Evolutionary conservation across 92 coral and sea anemone species (phyloP), one percentile per base, ranked within the genome.

Genomic region (Epizoanthus fatuus): DNA sequence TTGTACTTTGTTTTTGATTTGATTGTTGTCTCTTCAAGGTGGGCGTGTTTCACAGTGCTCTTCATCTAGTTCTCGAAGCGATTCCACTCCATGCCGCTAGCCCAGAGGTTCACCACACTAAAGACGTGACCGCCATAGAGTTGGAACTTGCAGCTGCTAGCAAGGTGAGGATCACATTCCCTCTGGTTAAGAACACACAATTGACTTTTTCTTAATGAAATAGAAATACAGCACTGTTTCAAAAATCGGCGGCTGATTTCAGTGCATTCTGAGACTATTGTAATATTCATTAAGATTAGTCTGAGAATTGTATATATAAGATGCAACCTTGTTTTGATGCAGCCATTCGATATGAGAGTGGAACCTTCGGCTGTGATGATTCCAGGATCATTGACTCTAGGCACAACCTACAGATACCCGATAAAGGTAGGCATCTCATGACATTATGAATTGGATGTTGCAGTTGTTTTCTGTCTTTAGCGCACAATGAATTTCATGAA

Each of bases 111-210:
- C 86, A 69, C 20, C 75, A 77, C 16, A 95, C 93, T 8, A 87
- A 92, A 66, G 98, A 95, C 62, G 96, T 93, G 10, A 97, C 99
- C n/a, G 95, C 98, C 1, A 94, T 95, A 70, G 96, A 93, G 59
- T 66, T 95, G 56, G 98, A 95, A 69, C 79, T 97, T 53, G 92
- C 92, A 81, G 95, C 96, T 22, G 84, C 86, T 14, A 86, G 97
- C 73, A 86, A 97, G 98, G 99, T 97, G 16, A 63, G 60, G 2
- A 2, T 49, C 2, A 49, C 53, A 35, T 12, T 2, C 2, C 12
- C 38, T 16, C 54, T 0, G 0, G 13, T 40, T 8, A 8, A 49
- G 53, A 10, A 2, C 13, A 49, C 53, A 8, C 53, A 49, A 49
- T 49, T 49, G 11, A 49, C 2, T 1, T 7, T 49, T 49, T 49